Percentiles rank a stretch among this genome's conserved stretches.
phyloP scores from a whole-genome alignment of 2,888 invertebrate species.

The Pyralis farinalis region DNA sequence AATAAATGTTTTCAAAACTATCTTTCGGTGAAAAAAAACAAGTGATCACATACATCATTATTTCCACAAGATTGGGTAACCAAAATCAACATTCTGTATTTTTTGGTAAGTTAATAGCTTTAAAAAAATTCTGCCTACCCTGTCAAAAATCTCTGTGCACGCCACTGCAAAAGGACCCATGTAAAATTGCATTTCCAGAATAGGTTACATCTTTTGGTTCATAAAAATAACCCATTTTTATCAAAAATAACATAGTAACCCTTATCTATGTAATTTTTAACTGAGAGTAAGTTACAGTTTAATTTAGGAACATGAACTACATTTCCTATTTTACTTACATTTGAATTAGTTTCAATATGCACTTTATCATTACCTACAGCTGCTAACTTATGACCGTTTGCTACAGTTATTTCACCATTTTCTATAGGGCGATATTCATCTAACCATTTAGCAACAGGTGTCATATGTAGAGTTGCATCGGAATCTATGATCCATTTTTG shows the following conservation, averaged over 20 bases:
- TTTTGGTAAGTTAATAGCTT: too few species aligned
- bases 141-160: too few species aligned
- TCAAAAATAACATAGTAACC: constrained; percentile 8
- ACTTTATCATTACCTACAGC: constrained; percentile 3
- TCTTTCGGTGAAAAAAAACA: too few species aligned
- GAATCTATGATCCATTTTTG: constrained; percentile 18
- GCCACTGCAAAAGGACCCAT: too few species aligned
- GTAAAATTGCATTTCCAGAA: neutral
- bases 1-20: too few species aligned
- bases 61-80: too few species aligned
- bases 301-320: neutral
- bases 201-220: constrained; percentile 1
- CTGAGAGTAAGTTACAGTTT: neutral
- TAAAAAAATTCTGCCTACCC: too few species aligned
- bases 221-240: constrained; percentile 10
- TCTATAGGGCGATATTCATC: constrained; percentile 13
- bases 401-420: constrained; percentile 15
- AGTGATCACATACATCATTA: too few species aligned
- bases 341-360: neutral
- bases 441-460: constrained; percentile 15
- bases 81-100: too few species aligned
- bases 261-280: constrained; percentile 1
- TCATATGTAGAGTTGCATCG: constrained; percentile 23
- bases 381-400: constrained; percentile 10
- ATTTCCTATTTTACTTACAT: neutral